phyloP scores from a whole-genome alignment of 2,888 invertebrate genomes.

The Rotaria macrura region DNA sequence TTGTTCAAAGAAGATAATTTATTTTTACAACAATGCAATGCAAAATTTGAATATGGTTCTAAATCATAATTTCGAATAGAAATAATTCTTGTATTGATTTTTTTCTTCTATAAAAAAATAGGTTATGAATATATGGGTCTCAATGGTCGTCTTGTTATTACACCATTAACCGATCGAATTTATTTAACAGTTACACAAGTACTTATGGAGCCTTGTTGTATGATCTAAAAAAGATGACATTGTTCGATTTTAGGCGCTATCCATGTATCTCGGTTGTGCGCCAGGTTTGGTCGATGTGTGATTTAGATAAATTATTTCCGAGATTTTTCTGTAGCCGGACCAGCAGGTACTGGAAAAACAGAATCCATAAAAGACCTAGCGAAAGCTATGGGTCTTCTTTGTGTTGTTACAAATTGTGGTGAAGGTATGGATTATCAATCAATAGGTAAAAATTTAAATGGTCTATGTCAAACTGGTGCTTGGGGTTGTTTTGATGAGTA shows the following conservation, averaged over 20 bases:
- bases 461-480: slow-evolving; percentile 85
- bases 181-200: slow-evolving; percentile 77
- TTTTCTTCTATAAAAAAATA: background rate
- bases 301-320: background rate
- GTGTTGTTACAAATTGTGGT: slow-evolving; percentile 67
- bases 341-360: slow-evolving; percentile 66
- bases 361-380: slow-evolving; percentile 83
- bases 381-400: slow-evolving; percentile 61
- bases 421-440: slow-evolving; percentile 96
- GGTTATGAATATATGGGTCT: slow-evolving; percentile 82
- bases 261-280: slow-evolving; percentile 80
- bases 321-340: slow-evolving; percentile 52
- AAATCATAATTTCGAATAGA: background rate
- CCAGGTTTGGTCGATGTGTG: slow-evolving; percentile 50
- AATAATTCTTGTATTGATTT: background rate
- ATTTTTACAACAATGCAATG: slow-evolving; percentile 68
- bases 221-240: slow-evolving; percentile 21
- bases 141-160: slow-evolving; percentile 77
- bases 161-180: slow-evolving; percentile 79
- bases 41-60: slow-evolving; percentile 70
- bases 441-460: slow-evolving; percentile 98
- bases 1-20: slow-evolving; percentile 67
- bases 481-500: slow-evolving; percentile 97
- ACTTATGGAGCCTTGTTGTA: too few species aligned
- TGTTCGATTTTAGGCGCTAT: slow-evolving; percentile 57